phyloP scores from a whole-genome alignment of 2,113 vertebrate genomes.

The Thomomys bottae region DNA sequence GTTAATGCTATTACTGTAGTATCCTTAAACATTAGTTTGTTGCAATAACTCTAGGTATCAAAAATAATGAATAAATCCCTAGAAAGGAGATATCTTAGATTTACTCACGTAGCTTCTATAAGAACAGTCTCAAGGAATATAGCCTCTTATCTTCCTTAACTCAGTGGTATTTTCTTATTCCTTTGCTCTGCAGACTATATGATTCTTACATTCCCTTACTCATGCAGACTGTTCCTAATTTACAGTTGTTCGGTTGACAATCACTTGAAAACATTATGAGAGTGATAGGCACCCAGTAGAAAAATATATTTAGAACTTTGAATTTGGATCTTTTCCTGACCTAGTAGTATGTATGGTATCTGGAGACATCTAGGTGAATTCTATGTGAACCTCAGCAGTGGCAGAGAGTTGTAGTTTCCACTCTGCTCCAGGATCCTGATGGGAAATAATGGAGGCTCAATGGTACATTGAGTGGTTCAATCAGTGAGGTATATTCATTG shows the following conservation, averaged over 20 bases:
- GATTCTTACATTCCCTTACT: neutral
- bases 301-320: too few relatives aligned
- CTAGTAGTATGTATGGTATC: too few relatives aligned
- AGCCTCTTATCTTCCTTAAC: neutral
- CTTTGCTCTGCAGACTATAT: neutral
- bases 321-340: neutral
- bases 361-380: neutral
- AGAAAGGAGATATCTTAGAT: neutral
- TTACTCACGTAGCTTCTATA: neutral
- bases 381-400: neutral
- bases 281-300: neutral
- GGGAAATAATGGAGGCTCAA: too few relatives aligned
- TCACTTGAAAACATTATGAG: neutral
- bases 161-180: neutral
- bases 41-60: neutral
- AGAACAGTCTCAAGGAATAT: neutral
- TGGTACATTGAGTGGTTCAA: too few relatives aligned
- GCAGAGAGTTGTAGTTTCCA: neutral
- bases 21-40: neutral
- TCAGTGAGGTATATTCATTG: too few relatives aligned
- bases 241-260: neutral
- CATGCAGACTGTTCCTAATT: neutral
- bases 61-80: conserved; percentile 34
- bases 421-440: too few relatives aligned
- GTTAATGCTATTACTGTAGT: neutral